Percentiles rank a stretch among this genome's conserved stretches.
Evolutionary conservation across 2,888 invertebrate species (phyloP).

Genomic region (Dynastes tityus): DNA sequence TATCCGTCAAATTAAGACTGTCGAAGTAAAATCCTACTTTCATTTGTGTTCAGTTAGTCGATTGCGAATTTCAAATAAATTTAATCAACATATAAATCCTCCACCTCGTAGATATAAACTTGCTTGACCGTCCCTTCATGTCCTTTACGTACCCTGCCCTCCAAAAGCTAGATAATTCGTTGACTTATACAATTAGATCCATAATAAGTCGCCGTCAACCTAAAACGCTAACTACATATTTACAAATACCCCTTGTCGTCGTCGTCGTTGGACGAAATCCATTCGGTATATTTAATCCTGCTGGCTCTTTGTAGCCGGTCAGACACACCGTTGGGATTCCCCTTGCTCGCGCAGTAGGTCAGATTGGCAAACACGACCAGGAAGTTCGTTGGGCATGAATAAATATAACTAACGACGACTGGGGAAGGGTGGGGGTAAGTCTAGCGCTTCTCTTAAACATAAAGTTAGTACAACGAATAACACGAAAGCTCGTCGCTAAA

Average conservation of each 20-base stretch:
- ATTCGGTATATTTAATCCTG: neutral
- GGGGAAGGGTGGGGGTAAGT: too few species aligned
- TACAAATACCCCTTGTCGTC: neutral
- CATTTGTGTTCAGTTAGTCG: too few species aligned
- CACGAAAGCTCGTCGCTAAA: too few species aligned
- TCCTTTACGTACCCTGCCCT: neutral
- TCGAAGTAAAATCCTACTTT: too few species aligned
- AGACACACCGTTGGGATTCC: neutral
- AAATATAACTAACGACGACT: conserved; percentile 6
- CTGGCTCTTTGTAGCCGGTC: neutral
- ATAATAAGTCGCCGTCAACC: conserved; percentile 1
- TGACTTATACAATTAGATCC: conserved; percentile 1
- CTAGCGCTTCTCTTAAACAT: too few species aligned
- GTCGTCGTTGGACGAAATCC: neutral
- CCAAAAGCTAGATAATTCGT: neutral
- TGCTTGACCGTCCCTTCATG: neutral
- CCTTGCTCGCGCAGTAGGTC: neutral
- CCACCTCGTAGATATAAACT: neutral
- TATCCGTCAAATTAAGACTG: too few species aligned
- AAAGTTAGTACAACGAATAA: too few species aligned
- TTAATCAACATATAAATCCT: too few species aligned
- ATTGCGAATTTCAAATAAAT: too few species aligned
- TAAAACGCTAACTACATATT: conserved; percentile 12
- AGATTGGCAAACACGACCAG: conserved; percentile 12
- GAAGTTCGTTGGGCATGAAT: conserved; percentile 19